phyloP scores from a whole-genome alignment of 2,888 invertebrate genomes.

The Tetranychus truncatus region DNA sequence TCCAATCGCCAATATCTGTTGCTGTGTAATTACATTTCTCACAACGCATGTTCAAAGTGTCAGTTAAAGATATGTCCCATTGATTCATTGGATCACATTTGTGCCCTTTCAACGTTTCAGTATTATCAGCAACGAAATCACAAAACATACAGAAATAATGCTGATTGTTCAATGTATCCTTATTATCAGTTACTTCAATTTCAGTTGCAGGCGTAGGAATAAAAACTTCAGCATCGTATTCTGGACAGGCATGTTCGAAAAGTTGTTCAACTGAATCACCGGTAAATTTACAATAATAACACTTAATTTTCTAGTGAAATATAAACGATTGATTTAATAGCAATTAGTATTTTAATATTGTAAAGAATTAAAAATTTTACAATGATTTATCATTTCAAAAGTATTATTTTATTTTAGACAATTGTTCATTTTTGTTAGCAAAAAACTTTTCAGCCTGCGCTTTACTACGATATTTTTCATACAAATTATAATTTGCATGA shows the following conservation, averaged over 20 bases:
- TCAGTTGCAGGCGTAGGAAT: not conserved
- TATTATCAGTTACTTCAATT: not conserved
- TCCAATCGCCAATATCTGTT: too few relatives aligned
- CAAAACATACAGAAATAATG: not conserved
- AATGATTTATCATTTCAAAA: not conserved
- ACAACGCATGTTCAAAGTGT: too few relatives aligned
- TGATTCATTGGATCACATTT: not conserved
- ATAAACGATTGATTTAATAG: too few relatives aligned
- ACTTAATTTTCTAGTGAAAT: not conserved
- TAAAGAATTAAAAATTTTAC: too few relatives aligned
- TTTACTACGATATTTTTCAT: not conserved
- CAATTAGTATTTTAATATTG: too few relatives aligned
- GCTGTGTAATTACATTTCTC: too few relatives aligned
- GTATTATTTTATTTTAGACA: not conserved
- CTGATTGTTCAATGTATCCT: not conserved
- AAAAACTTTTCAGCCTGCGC: not conserved
- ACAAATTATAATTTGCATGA: not conserved
- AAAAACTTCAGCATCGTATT: not conserved
- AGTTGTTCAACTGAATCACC: not conserved
- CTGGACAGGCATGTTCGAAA: not conserved
- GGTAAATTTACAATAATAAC: not conserved
- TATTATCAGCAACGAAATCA: not conserved
- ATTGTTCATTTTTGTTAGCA: not conserved
- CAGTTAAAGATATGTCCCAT: not conserved
- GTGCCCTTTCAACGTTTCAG: not conserved